These are phyloP conservation scores for Spinus olivaceus DNA, from an alignment of 2,797 vertebrate genomes.

Conservation along the genomic window DNA sequence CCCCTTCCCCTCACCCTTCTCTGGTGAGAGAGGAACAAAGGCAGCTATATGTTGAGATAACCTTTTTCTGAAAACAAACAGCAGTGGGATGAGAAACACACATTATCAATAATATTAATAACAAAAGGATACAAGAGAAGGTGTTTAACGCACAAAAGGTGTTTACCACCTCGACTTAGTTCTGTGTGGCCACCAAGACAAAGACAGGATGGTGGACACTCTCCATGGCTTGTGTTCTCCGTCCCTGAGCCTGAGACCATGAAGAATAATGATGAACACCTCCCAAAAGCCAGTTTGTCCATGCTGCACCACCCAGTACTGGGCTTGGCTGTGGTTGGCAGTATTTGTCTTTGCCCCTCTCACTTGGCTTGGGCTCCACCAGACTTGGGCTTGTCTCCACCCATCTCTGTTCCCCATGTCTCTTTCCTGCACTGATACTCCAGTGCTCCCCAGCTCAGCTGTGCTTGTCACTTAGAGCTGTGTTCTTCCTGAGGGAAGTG, in stretches of 20 bases:
- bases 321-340: background rate
- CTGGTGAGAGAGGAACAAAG: background rate
- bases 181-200: background rate
- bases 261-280: background rate
- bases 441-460: background rate
- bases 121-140: background rate
- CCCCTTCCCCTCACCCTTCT: background rate
- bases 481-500: fast-evolving
- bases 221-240: background rate
- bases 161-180: fast-evolving
- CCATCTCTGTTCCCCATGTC: fast-evolving
- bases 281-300: background rate
- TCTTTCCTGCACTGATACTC: background rate
- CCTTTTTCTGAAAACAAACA: background rate
- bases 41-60: no score
- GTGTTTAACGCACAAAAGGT: background rate
- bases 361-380: fast-evolving
- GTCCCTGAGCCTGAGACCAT: background rate
- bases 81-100: background rate
- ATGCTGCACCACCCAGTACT: background rate
- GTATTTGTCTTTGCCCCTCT: background rate
- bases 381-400: background rate
- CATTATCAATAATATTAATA: background rate
- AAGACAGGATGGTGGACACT: fast-evolving
- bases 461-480: background rate